Conservation (phyloP, 2,113 vertebrate genomes). For the Otocyon megalotis region DNA sequence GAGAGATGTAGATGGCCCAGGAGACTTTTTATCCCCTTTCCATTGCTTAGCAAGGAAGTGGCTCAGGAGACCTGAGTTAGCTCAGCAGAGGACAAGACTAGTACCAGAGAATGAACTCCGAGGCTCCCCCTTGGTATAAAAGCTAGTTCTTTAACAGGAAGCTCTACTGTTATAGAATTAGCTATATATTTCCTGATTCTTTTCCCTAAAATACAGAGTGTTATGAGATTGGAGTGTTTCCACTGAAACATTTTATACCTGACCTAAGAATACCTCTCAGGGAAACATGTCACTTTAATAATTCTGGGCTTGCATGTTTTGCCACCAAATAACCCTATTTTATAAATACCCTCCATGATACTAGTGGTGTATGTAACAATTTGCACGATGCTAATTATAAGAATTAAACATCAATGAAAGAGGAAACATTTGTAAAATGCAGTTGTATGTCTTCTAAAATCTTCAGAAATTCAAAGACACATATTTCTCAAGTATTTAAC, state of each 20-base stretch:
- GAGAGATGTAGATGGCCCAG: neutral
- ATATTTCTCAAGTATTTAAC: slow-evolving; percentile 9
- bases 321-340: neutral
- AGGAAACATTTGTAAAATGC: neutral
- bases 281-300: neutral
- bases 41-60: neutral
- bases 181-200: neutral
- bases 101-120: neutral
- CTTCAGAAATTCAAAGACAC: slow-evolving; percentile 22
- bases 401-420: neutral
- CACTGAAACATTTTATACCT: neutral
- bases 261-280: neutral
- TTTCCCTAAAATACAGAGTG: slow-evolving; percentile 5
- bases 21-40: neutral
- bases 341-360: neutral
- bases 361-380: neutral
- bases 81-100: neutral
- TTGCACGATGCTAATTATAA: slow-evolving; percentile 27
- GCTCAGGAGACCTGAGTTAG: neutral
- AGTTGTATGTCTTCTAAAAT: neutral
- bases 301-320: neutral
- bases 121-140: neutral
- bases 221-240: neutral
- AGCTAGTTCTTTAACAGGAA: neutral
- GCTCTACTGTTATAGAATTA: neutral